phyloP scores from a whole-genome alignment of 2,888 invertebrate genomes.

The Lepetodrilus schrolli region DNA sequence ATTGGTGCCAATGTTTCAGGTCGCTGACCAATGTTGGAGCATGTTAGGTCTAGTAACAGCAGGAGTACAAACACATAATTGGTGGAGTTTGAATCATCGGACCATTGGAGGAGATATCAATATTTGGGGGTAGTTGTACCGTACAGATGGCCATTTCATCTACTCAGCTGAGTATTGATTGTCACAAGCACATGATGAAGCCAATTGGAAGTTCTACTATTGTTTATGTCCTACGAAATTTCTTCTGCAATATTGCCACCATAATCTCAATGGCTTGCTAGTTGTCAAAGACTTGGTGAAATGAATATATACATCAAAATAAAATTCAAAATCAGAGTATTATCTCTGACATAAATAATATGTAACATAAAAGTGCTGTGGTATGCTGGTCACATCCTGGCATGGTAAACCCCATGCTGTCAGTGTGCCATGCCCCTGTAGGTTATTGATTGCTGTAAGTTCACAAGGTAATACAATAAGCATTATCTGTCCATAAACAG shows the following conservation, averaged over 20 bases:
- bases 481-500: constrained; percentile 22
- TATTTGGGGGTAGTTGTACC: neutral
- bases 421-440: no score
- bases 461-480: constrained; percentile 23
- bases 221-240: neutral
- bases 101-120: neutral
- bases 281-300: constrained; percentile 10
- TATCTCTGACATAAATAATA: no score
- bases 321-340: no score
- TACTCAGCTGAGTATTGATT: constrained; percentile 28
- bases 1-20: neutral
- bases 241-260: neutral
- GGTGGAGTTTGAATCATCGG: neutral
- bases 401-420: no score
- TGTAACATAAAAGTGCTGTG: no score
- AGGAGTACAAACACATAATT: neutral
- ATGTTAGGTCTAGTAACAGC: neutral
- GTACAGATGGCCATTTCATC: constrained; percentile 18
- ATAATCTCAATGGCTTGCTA: neutral
- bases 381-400: no score
- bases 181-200: neutral
- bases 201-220: neutral
- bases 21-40: neutral
- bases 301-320: no score
- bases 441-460: no score